Evolutionary conservation across 2,888 invertebrate species (phyloP), one percentile per base, ranked within the genome.

Genomic region (Neoaliturus tenellus): DNA sequence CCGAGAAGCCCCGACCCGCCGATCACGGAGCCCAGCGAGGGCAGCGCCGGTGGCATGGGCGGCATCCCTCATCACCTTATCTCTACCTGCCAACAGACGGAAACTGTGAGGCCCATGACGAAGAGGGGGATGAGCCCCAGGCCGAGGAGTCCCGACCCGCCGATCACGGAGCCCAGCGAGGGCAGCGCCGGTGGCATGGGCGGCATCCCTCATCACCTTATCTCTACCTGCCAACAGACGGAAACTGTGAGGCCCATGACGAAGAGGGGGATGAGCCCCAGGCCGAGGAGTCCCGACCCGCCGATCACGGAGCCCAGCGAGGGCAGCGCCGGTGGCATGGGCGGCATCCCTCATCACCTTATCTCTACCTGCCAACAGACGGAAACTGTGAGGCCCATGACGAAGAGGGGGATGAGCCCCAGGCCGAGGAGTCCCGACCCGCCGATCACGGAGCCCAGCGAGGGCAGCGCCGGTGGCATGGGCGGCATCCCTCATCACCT

Each of bases 301-400:
- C 90, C 89, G 28, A 90, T 87, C 10, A 92, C 88, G 92, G 93
- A 90, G 92, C 93, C 91, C 58, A 91, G 88, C 44, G 90, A 41
- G 20, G 41, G 51, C 23, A 44, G 41, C 80, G 25, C 80, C 51
- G 51, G 51, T 33, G 51, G 12, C 25, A 33, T 71, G 20, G 71
- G 31, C n/a, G 33, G 73, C 73, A 73, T 73, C 44, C 73, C 73
- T 73, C 73, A 73, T 73, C 85, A 86, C 58, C 44, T 85, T 55
- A 44, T 20, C 41, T n/a, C 41, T 73, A 73, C 73, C 73, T 73
- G 73, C 73, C 17, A n/a, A 48, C 48, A 48, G n/a, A n/a, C n/a
- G 92, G 95, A 95, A 90, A 95, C 95, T 88, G 96, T 94, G 90
- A 96, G 92, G 88, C 96, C 96, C 88, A 96, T 94, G 86, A 96